phyloP scores from a whole-genome alignment of 1,140 invertebrate genomes.

The Caenorhabditis briggsae region DNA sequence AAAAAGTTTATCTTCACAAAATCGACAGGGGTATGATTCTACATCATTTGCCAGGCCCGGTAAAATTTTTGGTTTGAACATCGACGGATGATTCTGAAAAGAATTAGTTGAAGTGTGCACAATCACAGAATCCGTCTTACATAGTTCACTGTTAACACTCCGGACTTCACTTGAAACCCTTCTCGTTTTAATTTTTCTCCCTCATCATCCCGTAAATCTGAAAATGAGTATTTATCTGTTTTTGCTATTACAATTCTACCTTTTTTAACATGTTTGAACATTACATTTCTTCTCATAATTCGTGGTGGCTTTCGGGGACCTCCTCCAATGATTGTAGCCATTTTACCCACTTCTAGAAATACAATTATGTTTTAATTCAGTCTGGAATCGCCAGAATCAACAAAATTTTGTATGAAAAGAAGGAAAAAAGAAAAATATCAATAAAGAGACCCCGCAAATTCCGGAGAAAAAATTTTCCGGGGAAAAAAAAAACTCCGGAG shows the following conservation, averaged over 20 bases:
- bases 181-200: conserved; percentile 39
- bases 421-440: not conserved
- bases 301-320: conserved; percentile 3
- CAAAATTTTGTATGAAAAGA: not conserved
- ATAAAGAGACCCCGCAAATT: too few relatives aligned
- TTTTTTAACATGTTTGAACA: not conserved
- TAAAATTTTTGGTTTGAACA: not conserved
- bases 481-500: too few relatives aligned
- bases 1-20: conserved; percentile 63
- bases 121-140: not conserved
- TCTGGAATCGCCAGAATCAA: not conserved
- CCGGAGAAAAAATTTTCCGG: too few relatives aligned
- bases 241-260: not conserved
- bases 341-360: not conserved
- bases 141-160: conserved; percentile 20
- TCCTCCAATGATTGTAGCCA: conserved; percentile 42
- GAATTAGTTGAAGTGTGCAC: not conserved
- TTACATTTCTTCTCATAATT: conserved; percentile 18
- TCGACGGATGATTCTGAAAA: conserved; percentile 29
- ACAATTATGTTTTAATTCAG: not conserved
- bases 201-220: conserved; percentile 34
- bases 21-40: conserved; percentile 63
- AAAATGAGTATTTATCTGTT: not conserved
- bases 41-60: conserved; percentile 64
- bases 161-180: conserved; percentile 28